A percentile compares a stretch with the other conserved stretches of the same genome.
These are phyloP conservation scores for Chlorodrepanis virens DNA, from an alignment of 2,113 vertebrate species.

Conservation along the genomic window DNA sequence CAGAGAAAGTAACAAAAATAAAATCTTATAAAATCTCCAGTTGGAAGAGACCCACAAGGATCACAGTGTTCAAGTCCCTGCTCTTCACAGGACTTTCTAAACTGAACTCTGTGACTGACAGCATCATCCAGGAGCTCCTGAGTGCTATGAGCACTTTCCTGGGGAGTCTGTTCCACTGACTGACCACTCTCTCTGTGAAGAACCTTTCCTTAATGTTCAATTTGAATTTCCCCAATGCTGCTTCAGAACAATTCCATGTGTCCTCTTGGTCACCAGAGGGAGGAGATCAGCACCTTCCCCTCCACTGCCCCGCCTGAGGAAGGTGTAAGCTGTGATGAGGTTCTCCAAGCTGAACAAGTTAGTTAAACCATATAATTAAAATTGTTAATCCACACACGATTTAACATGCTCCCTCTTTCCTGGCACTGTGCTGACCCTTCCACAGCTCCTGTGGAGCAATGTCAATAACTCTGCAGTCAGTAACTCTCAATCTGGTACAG, in stretches of 20 bases:
- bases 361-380: not conserved
- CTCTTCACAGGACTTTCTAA: not conserved
- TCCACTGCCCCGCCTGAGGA: not conserved
- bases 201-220: not conserved
- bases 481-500: not conserved
- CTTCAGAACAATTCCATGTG: not conserved
- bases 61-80: not conserved
- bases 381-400: not conserved
- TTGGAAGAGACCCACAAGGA: not conserved
- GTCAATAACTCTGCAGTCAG: not conserved
- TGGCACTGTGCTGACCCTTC: not conserved
- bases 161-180: not conserved
- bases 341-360: not conserved
- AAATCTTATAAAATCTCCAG: not conserved
- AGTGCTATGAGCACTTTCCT: not conserved
- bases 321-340: not conserved
- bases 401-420: not conserved
- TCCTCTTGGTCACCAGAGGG: not conserved
- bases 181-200: not conserved
- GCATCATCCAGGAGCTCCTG: no score
- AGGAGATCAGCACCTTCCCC: not conserved
- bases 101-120: not conserved
- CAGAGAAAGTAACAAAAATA: not conserved
- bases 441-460: not conserved
- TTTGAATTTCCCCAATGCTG: not conserved